Evolutionary conservation across 92 coral and sea anemone species (phyloP), one percentile per base, ranked within the genome.

Genomic region (Micromussa lordhowensis): DNA sequence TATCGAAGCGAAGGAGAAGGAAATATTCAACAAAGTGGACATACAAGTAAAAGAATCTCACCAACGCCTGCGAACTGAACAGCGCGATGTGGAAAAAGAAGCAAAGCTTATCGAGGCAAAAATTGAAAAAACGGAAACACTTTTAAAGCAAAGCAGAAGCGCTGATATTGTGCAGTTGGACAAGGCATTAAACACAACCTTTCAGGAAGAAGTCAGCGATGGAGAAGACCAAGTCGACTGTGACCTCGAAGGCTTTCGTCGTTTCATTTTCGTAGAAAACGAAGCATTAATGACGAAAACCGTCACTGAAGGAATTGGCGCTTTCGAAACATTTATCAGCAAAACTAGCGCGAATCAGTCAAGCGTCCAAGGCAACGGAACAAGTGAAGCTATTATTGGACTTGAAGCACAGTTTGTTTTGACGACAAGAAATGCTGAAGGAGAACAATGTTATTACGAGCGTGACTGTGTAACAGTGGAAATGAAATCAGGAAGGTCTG

Each of bases 341-440:
- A 48, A 83, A 12, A 83, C 87, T 8, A 12, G 9, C 49, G 36
- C 28, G 40, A 28, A 69, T 49, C 64, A 83, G 12, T 83, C 87
- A 70, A 68, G 17, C 12, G 79, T 66, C 51, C 64, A 70, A 31
- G 68, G 87, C 15, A 83, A 83, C 5, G 87, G 79, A 49, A 48
- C 51, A 64, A 69, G 48, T 35, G 79, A 83, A 15, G 87, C 78
- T 24, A 38, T 40, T 34, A 69, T 48, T 32, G 85, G 85, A 70
- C 87, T 83, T 48, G 44, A 48, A 28, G 14, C 73, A 68, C 14
- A 68, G 17, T 68, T 68, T 68, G 14, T 68, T 2, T 0, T n/a
- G 17, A 68, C 36, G 9, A 68, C 73, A 68, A n/a, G 73, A 68
- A 68, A 68, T 68, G 73, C 73, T 0, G 36, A 29, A n/a, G 73